Evolutionary conservation across 1,140 invertebrate genomes (phyloP).

Genomic region (Bathynomus jamesi): DNA sequence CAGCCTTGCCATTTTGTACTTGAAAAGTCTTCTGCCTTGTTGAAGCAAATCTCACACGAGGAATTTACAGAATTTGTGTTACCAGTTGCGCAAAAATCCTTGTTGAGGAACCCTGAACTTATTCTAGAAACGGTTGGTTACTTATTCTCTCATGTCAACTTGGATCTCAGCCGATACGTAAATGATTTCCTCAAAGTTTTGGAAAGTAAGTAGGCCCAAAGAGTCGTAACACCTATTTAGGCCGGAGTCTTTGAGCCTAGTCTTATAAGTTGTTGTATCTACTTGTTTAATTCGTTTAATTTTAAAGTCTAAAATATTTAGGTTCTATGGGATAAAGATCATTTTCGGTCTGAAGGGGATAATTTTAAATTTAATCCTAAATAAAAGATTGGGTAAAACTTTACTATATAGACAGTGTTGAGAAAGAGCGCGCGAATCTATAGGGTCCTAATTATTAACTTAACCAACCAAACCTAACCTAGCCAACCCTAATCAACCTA

Average conservation of each 20-base stretch:
- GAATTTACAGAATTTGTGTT: constrained; percentile 47
- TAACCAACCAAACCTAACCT: too few relatives aligned
- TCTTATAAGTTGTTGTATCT: constrained; percentile 2
- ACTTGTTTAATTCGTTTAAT: constrained; percentile 23
- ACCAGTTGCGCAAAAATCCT: constrained; percentile 79
- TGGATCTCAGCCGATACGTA: constrained; percentile 72
- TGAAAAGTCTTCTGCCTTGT: background rate
- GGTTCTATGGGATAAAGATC: too few relatives aligned
- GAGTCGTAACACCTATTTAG: background rate
- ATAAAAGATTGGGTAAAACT: too few relatives aligned
- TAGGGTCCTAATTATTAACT: too few relatives aligned
- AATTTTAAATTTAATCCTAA: too few relatives aligned
- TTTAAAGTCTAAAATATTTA: background rate
- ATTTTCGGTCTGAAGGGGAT: too few relatives aligned
- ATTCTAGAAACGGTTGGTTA: constrained; percentile 70
- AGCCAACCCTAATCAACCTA: too few relatives aligned
- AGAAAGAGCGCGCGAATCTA: too few relatives aligned
- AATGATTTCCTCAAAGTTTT: constrained; percentile 73
- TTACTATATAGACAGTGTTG: too few relatives aligned
- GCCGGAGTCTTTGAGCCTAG: too few relatives aligned
- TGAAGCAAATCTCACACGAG: background rate
- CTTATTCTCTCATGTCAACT: constrained; percentile 59
- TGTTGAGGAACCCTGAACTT: constrained; percentile 89
- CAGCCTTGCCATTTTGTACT: too few relatives aligned
- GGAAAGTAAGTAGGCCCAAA: constrained; percentile 51